A percentile compares a stretch with the other conserved stretches of the same genome.
Evolutionary conservation across 2,113 vertebrate genomes (phyloP).

Genomic region (Neogale vison): DNA sequence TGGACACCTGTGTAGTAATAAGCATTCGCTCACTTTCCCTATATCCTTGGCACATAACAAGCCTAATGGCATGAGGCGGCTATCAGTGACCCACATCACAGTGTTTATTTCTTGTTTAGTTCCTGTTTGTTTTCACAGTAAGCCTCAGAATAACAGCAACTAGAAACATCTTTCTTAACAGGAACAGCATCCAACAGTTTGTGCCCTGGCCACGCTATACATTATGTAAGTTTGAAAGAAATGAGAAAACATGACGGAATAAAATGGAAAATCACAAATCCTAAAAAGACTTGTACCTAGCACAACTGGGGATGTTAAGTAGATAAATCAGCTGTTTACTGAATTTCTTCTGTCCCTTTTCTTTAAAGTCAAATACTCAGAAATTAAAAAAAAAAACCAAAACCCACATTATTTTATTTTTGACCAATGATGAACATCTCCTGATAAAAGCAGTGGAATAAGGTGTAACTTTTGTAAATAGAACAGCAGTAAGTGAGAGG

Average conservation of each 20-base stretch:
- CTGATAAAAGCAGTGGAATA: neutral
- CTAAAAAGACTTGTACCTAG: neutral
- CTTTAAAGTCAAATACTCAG: neutral
- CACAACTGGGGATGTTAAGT: neutral
- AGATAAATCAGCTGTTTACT: neutral
- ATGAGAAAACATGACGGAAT: neutral
- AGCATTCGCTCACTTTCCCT: neutral
- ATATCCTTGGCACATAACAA: neutral
- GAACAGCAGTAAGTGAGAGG: neutral
- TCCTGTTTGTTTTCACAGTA: neutral
- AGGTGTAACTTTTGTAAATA: neutral
- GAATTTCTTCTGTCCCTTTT: neutral
- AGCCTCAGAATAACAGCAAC: neutral
- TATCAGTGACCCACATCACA: neutral
- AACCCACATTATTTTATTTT: neutral
- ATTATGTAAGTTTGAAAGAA: neutral
- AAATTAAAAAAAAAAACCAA: neutral
- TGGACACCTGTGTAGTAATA: neutral
- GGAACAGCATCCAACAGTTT: neutral
- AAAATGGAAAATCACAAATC: neutral
- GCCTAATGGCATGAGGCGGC: neutral
- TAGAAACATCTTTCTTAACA: neutral
- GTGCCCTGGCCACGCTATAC: neutral
- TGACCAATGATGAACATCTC: neutral
- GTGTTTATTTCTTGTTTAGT: neutral